Evolutionary conservation across 2,888 invertebrate species (phyloP).

Genomic region (Pristionchus arcanus): DNA sequence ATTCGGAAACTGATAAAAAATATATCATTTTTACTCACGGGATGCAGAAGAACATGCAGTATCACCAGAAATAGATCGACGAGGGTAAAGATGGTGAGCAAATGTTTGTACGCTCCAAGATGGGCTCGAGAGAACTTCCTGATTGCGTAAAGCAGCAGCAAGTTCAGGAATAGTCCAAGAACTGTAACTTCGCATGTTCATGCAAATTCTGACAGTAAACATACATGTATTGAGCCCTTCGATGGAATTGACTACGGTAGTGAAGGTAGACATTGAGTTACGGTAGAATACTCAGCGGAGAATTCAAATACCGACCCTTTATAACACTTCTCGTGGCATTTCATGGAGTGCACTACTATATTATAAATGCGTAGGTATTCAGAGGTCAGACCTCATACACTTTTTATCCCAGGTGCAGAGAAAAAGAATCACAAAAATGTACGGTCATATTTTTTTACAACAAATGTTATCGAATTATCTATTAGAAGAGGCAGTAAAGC

Average conservation of each 20-base stretch:
- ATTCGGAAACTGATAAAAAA: too few relatives aligned
- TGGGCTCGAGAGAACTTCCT: neutral
- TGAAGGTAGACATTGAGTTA: neutral
- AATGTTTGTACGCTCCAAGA: neutral
- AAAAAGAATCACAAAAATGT: too few relatives aligned
- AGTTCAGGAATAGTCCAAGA: neutral
- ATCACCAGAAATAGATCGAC: neutral
- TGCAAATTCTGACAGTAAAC: neutral
- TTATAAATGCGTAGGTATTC: neutral
- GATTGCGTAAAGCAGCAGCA: neutral
- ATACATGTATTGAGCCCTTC: neutral
- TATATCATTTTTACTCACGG: too few relatives aligned
- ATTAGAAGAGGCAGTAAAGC: neutral
- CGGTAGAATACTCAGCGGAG: neutral
- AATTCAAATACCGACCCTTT: neutral
- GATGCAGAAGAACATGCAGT: neutral
- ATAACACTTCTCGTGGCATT: neutral
- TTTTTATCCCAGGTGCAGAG: too few relatives aligned
- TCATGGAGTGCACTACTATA: neutral
- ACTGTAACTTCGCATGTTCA: neutral
- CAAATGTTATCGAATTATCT: neutral
- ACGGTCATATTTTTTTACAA: too few relatives aligned
- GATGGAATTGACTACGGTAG: neutral
- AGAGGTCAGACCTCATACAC: too few relatives aligned
- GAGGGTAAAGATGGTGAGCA: neutral